Conservation (phyloP, 2,888 invertebrate species). For the Platycheirus albimanus region DNA sequence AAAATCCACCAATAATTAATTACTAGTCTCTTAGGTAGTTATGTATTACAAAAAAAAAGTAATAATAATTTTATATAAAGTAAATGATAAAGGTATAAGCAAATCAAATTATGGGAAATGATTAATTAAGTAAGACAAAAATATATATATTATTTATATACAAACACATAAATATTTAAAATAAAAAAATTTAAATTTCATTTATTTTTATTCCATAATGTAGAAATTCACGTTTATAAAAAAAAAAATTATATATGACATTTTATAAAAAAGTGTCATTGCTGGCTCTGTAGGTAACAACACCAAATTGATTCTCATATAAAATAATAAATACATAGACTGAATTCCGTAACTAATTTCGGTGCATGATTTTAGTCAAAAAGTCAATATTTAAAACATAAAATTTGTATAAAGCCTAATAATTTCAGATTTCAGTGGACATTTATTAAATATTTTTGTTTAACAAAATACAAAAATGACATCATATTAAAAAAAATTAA, state of each 20-base stretch:
- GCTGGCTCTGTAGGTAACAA: constrained; percentile 15
- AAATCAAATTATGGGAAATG: constrained; percentile 17
- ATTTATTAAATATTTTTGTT: too few relatives aligned
- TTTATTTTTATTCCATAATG: constrained; percentile 9
- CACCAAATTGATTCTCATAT: constrained; percentile 13
- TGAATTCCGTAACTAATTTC: constrained; percentile 44
- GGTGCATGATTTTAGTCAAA: constrained; percentile 36
- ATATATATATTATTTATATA: constrained; percentile 16
- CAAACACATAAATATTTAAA: constrained; percentile 14
- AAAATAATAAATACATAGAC: constrained; percentile 38
- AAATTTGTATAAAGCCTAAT: constrained; percentile 2
- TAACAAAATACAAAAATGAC: not conserved
- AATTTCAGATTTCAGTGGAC: constrained; percentile 12
- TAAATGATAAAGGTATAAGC: not conserved
- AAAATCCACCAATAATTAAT: constrained; percentile 43
- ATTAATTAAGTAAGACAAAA: constrained; percentile 27
- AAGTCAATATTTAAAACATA: constrained; percentile 9
- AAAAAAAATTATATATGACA: constrained; percentile 13
- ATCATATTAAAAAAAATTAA: constrained; percentile 6
- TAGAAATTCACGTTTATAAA: constrained; percentile 6
- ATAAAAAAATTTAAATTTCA: not conserved
- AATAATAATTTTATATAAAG: not conserved
- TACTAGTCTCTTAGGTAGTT: constrained; percentile 39
- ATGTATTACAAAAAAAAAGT: not conserved
- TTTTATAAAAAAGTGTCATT: constrained; percentile 4